Conservation (phyloP, 2,797 vertebrate genomes). For the Selene dorsalis region DNA sequence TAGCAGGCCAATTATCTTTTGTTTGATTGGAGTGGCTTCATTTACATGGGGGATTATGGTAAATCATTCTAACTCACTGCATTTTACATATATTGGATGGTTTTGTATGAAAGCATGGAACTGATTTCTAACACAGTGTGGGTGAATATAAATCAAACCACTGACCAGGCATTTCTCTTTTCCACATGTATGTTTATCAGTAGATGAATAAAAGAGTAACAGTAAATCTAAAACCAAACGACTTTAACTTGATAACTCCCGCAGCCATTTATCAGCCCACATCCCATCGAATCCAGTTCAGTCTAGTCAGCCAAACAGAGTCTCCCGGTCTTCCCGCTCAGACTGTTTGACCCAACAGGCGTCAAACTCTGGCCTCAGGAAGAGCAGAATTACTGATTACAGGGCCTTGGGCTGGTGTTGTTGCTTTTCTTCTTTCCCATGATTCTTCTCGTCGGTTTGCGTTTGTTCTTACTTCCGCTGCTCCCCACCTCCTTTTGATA, state of each 20-base stretch:
- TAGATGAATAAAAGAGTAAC: too few species aligned
- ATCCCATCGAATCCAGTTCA: not conserved
- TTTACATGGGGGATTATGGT: conserved; percentile 20
- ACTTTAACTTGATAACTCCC: not conserved
- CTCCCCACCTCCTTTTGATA: conserved; percentile 53
- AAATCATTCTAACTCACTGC: not conserved
- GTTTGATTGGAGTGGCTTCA: conserved; percentile 24
- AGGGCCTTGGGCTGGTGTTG: conserved; percentile 44
- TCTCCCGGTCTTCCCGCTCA: conserved; percentile 29
- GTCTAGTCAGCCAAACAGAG: conserved; percentile 12
- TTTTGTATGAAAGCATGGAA: not conserved
- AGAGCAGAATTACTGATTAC: conserved; percentile 69
- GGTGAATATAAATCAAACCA: not conserved
- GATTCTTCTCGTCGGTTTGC: conserved; percentile 53
- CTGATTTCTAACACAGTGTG: not conserved
- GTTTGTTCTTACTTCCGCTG: conserved; percentile 62
- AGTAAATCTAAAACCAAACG: not conserved
- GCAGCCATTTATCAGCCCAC: not conserved
- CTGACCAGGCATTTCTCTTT: not conserved
- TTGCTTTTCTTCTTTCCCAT: conserved; percentile 63
- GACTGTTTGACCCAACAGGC: conserved; percentile 66
- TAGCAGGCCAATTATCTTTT: conserved; percentile 10
- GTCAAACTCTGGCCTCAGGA: conserved; percentile 66
- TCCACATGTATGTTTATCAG: not conserved
- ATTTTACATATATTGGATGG: not conserved